Base-by-base conservation (phyloP, 2,797 vertebrate species). In the Falco rusticolus region DNA sequence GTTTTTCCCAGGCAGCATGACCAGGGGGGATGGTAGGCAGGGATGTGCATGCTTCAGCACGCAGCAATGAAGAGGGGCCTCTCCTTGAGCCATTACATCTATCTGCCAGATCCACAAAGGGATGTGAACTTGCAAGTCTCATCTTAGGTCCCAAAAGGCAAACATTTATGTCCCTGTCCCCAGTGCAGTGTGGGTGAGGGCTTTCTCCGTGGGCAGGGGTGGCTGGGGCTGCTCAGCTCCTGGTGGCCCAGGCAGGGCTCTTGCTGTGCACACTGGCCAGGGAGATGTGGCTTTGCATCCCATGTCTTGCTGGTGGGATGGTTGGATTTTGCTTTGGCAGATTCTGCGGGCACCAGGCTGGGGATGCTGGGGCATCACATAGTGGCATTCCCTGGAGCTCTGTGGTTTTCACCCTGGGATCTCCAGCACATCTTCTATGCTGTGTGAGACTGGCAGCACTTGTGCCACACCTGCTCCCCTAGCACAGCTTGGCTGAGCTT, bases 1-100 rank as follows among this genome's bases (percentile, higher is more conserved):
- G 37, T 33, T 87, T 71, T 81, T 66, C 48, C 21, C 47, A 33
- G 51, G 37, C 0, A 1, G 14, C 7, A 7, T 31, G 48, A 48
- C 28, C 17, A 25, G 76, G 45, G 41, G 25, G 41, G 54, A 20
- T 0, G 0, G 54, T 14, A 57, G 50, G 24, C 60, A 79, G n/a
- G 70, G 70, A 31, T 1, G 3, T 60, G n/a, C 21, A 5, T 5
- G 9, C 31, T 43, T 20, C 29, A 70, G 70, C 61, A 41, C 1
- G 1, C 20, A 29, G 33, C 7, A 1, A 11, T 45, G 34, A 79
- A 20, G 39, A 28, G 53, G 11, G 28, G 17, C 54, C 16, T 48
- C 7, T 19, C 22, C n/a, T 47, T 28, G 75, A 48, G n/a, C 34
- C 0, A 1, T 13, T 34, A 10, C 0, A 0, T 45, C 43, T 34